Evolutionary conservation across 92 coral and sea anemone species (phyloP).

Genomic region (Virgularia gustaviana): DNA sequence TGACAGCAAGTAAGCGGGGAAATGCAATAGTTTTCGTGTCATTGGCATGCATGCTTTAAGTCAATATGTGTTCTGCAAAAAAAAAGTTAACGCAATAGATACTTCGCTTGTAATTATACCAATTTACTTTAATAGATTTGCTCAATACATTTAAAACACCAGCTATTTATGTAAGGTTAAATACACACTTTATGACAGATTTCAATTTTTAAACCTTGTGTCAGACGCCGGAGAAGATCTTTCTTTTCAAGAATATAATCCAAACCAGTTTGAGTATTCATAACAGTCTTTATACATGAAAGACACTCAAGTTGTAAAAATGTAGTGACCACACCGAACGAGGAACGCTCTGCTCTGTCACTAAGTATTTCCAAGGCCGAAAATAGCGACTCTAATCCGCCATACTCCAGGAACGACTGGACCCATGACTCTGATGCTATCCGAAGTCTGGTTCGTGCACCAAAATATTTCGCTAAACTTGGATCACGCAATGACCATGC

Average conservation of each 20-base stretch:
- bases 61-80: too few species aligned
- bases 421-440: conserved; percentile 35
- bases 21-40: too few species aligned
- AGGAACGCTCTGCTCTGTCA: background rate
- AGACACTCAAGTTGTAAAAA: conserved; percentile 41
- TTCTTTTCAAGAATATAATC: conserved; percentile 28
- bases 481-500: conserved; percentile 30
- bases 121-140: too few species aligned
- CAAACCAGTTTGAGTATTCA: conserved; percentile 43
- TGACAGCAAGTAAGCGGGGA: too few species aligned
- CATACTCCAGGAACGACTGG: conserved; percentile 24
- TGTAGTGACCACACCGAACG: conserved; percentile 11
- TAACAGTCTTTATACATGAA: conserved; percentile 29
- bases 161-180: background rate
- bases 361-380: conserved; percentile 31
- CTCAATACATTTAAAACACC: too few species aligned
- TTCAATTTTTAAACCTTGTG: conserved; percentile 34
- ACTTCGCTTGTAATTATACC: background rate
- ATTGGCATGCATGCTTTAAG: too few species aligned
- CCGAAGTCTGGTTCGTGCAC: conserved; percentile 25
- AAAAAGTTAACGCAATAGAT: background rate
- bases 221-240: conserved; percentile 35
- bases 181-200: too few species aligned
- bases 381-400: conserved; percentile 37
- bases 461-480: conserved; percentile 25